Conservation (phyloP, 2,888 invertebrate genomes). For the Ormyrus nitidulus region DNA sequence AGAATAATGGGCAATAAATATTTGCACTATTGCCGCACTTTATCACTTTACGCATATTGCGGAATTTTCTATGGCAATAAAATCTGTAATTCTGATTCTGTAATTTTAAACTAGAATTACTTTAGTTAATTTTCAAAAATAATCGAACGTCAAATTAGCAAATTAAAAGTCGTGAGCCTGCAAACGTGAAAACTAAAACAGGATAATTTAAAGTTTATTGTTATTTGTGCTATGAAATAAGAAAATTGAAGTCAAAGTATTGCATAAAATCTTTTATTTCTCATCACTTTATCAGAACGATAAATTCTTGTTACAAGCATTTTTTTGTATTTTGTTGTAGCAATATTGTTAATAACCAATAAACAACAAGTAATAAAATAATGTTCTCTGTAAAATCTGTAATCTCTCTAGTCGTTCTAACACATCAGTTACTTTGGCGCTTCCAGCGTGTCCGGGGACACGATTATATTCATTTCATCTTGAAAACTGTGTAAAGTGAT, state of each 20-base stretch:
- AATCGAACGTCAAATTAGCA: too few species aligned
- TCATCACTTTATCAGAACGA: slow-evolving; percentile 50
- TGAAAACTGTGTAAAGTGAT: slow-evolving; percentile 42
- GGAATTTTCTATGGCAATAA: too few species aligned
- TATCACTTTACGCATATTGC: too few species aligned
- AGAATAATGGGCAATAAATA: too few species aligned
- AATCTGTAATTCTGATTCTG: too few species aligned
- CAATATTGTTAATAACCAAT: slow-evolving; percentile 53
- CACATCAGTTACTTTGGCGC: slow-evolving; percentile 46
- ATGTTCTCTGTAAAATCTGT: slow-evolving; percentile 54
- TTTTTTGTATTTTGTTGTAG: slow-evolving; percentile 41
- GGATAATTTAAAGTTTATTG: background rate
- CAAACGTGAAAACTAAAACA: too few species aligned
- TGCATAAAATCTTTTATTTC: slow-evolving; percentile 53
- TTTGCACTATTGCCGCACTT: too few species aligned
- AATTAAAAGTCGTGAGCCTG: too few species aligned
- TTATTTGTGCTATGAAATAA: background rate
- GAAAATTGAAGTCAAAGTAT: background rate
- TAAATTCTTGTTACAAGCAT: slow-evolving; percentile 52
- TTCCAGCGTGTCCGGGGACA: slow-evolving; percentile 11
- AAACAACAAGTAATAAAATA: slow-evolving; percentile 58
- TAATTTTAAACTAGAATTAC: too few species aligned
- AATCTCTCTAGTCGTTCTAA: slow-evolving; percentile 50
- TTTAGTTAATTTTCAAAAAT: too few species aligned
- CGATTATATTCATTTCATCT: slow-evolving; percentile 14